A percentile compares a stretch with the other conserved stretches of the same genome.
These are phyloP conservation scores for Spialia ferax DNA, from an alignment of 2,888 invertebrate genomes.

Conservation along the genomic window DNA sequence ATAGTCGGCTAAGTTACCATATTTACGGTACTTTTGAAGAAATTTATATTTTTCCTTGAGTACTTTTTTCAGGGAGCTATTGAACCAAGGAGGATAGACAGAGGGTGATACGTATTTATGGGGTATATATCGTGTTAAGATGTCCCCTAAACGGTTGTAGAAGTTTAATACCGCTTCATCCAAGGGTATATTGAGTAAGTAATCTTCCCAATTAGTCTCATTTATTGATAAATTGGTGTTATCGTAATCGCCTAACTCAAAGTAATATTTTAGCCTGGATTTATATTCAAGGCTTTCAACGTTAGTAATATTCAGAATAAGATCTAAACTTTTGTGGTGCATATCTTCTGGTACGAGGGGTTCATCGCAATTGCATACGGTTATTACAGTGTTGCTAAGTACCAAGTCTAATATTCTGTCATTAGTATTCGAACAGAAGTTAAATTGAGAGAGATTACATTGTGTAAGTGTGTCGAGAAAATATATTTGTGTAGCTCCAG, in stretches of 20 bases:
- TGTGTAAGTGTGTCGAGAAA: background rate
- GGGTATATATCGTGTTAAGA: too few species aligned
- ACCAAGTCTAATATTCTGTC: background rate
- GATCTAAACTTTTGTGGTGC: background rate
- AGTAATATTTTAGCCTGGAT: background rate
- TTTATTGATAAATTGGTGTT: background rate
- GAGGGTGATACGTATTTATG: too few species aligned
- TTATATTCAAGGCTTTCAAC: background rate
- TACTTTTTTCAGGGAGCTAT: too few species aligned
- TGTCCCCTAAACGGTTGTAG: too few species aligned
- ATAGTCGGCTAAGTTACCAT: too few species aligned
- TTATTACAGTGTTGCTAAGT: background rate
- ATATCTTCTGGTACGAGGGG: background rate
- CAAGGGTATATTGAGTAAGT: background rate
- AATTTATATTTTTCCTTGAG: too few species aligned
- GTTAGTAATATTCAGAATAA: too few species aligned
- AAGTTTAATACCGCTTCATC: background rate
- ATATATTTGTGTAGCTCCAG: background rate
- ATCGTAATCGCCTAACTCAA: background rate
- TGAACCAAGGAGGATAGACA: too few species aligned
- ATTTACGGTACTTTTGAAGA: too few species aligned
- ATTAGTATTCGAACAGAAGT: background rate
- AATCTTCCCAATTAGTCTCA: background rate
- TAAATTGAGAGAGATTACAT: background rate
- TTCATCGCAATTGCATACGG: background rate